Conservation (phyloP, 2,797 vertebrate genomes). For the Loris lydekkerianus region DNA sequence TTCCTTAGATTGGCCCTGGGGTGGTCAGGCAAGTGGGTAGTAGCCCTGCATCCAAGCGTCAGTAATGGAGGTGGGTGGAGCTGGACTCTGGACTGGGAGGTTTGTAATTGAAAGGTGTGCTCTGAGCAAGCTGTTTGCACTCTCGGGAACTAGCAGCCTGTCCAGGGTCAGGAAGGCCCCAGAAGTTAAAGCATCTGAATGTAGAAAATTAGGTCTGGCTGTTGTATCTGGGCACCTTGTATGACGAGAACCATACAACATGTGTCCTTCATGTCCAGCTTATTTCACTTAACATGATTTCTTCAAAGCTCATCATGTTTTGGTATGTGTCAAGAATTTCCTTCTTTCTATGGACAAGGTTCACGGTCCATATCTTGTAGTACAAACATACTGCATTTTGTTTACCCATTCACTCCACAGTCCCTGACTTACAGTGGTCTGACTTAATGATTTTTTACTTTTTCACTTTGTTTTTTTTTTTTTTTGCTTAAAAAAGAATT, state of each 20-base stretch:
- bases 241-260: not conserved
- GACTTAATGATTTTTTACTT: not conserved
- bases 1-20: not conserved
- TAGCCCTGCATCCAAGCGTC: not conserved
- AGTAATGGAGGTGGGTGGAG: too few relatives aligned
- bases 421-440: not conserved
- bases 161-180: not conserved
- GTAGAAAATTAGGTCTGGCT: not conserved
- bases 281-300: not conserved
- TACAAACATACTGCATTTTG: not conserved
- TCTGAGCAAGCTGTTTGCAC: not conserved
- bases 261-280: not conserved
- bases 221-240: not conserved
- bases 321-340: not conserved
- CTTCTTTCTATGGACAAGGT: not conserved
- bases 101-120: not conserved
- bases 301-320: not conserved
- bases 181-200: not conserved
- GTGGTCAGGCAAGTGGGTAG: not conserved
- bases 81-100: too few relatives aligned
- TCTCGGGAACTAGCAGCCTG: not conserved
- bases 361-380: not conserved
- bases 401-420: not conserved
- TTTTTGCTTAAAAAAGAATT: too few relatives aligned
- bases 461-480: too few relatives aligned